phyloP scores from a whole-genome alignment of 2,113 vertebrate species.

The Anguilla japonica region DNA sequence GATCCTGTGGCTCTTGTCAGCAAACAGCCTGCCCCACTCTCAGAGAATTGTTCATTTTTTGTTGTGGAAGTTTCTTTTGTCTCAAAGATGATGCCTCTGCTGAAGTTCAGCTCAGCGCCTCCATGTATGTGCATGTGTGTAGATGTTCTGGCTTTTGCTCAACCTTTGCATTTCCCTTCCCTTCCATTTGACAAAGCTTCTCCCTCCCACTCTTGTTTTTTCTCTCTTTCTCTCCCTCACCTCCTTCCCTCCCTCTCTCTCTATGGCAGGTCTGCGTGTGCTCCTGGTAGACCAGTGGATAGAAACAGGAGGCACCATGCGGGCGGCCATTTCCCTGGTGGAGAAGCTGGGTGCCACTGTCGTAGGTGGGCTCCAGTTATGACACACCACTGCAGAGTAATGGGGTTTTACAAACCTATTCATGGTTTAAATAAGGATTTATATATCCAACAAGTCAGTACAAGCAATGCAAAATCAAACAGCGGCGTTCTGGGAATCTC shows the following conservation, averaged over 20 bases:
- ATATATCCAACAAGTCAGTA: neutral
- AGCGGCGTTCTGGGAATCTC: no score
- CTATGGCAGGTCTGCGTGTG: constrained; percentile 69
- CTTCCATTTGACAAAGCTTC: neutral
- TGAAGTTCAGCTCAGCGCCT: no score
- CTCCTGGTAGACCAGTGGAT: constrained; percentile 87
- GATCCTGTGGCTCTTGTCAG: neutral
- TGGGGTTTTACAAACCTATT: neutral
- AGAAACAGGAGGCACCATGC: constrained; percentile 85
- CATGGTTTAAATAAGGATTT: neutral
- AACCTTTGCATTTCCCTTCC: neutral
- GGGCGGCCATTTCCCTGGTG: constrained; percentile 77
- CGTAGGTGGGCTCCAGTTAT: constrained; percentile 65
- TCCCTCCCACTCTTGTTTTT: neutral
- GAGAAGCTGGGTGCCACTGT: constrained; percentile 75
- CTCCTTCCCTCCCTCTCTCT: neutral
- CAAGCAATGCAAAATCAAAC: no score
- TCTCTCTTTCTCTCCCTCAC: neutral
- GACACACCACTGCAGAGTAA: neutral
- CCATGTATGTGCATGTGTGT: no score
- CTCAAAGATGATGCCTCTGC: no score
- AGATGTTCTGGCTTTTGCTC: no score
- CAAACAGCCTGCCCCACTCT: neutral
- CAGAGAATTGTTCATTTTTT: no score
- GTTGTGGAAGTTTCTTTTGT: no score